These are phyloP conservation scores for Oikopleura dioica DNA, from an alignment of 23 tunicate genomes.

Conservation along the genomic window DNA sequence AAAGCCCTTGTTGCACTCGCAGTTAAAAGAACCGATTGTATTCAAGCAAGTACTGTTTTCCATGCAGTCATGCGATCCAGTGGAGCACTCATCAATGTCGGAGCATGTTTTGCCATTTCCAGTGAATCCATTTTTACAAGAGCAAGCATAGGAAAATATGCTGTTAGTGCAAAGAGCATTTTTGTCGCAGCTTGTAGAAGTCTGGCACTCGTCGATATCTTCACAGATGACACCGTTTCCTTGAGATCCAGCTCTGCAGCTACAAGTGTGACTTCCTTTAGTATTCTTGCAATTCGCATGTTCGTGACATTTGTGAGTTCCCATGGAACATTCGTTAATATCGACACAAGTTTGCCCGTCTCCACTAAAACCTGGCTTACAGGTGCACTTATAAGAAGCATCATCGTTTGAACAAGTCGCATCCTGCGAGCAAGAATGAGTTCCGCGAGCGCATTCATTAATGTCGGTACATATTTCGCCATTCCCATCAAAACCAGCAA, in stretches of 20 bases:
- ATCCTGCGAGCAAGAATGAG: slow-evolving; percentile 1
- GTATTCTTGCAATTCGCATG: slow-evolving; percentile 22
- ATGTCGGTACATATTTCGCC: too few relatives aligned
- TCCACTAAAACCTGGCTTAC: neutral
- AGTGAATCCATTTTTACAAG: neutral
- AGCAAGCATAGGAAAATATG: neutral
- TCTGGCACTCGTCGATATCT: slow-evolving; percentile 14
- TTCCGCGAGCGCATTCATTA: too few relatives aligned
- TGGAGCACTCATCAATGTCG: neutral
- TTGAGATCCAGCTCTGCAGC: slow-evolving; percentile 16
- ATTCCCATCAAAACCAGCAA: too few relatives aligned
- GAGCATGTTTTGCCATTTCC: slow-evolving; percentile 6
- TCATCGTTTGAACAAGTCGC: neutral
- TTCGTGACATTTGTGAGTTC: slow-evolving; percentile 18
- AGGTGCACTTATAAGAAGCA: neutral
- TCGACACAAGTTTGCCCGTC: slow-evolving; percentile 14
- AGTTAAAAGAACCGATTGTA: slow-evolving; percentile 11
- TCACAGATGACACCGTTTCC: slow-evolving; percentile 15
- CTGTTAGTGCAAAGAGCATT: neutral
- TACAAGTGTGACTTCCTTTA: slow-evolving; percentile 19
- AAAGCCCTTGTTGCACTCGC: slow-evolving; percentile 9
- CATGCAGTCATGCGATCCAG: slow-evolving; percentile 12
- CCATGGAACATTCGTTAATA: slow-evolving; percentile 17
- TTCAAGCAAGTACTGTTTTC: slow-evolving; percentile 16
- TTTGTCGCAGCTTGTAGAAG: neutral